These are phyloP conservation scores for Heterodera schachtii DNA, from an alignment of 1,140 invertebrate species.

Conservation along the genomic window DNA sequence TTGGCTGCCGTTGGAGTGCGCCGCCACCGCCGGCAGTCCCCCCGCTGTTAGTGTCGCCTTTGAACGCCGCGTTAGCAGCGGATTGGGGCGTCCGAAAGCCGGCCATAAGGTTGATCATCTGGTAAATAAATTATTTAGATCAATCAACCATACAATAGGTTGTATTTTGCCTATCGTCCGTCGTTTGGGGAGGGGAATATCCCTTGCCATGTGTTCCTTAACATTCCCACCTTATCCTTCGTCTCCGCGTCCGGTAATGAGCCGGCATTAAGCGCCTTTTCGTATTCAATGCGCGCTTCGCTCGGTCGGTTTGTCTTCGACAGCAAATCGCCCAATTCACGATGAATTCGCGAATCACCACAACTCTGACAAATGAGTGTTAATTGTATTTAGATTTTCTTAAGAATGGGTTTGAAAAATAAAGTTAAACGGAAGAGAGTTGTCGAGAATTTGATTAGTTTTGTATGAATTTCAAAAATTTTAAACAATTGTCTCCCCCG, in stretches of 20 bases:
- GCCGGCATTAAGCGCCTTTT: neutral
- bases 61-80: constrained; percentile 9
- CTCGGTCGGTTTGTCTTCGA: constrained; percentile 25
- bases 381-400: too few relatives aligned
- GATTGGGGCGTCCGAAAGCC: constrained; percentile 18
- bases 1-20: neutral
- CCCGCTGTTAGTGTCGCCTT: neutral
- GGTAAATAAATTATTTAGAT: neutral
- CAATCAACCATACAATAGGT: too few relatives aligned
- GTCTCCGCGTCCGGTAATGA: constrained; percentile 6
- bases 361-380: neutral
- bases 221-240: constrained; percentile 14
- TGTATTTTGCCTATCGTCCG: too few relatives aligned
- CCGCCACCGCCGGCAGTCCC: neutral
- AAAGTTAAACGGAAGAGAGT: too few relatives aligned
- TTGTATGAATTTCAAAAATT: too few relatives aligned
- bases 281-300: constrained; percentile 11
- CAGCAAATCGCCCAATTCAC: constrained; percentile 21
- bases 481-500: too few relatives aligned
- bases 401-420: too few relatives aligned
- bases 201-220: too few relatives aligned
- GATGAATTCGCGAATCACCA: constrained; percentile 24
- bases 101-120: constrained; percentile 28
- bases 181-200: too few relatives aligned
- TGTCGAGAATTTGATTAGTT: too few relatives aligned